Conservation (phyloP, 2,888 invertebrate species). For the Drosophila barbarae region DNA sequence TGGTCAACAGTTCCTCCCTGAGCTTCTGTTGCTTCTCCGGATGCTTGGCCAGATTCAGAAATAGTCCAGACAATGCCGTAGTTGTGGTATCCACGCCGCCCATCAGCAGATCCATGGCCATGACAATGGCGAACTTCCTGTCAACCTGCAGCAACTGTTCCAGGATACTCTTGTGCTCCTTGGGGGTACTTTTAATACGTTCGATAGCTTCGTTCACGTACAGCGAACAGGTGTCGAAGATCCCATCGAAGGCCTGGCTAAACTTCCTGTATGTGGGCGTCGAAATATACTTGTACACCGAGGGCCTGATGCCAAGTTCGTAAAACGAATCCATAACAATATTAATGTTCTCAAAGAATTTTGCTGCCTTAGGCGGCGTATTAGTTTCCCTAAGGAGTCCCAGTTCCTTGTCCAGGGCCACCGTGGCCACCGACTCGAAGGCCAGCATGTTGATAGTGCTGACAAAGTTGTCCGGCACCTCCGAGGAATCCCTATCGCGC, state of each 20-base stretch:
- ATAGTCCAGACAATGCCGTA: conserved; percentile 79
- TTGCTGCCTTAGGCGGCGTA: conserved; percentile 34
- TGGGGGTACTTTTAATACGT: conserved; percentile 31
- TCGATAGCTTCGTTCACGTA: conserved; percentile 74
- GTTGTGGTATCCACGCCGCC: conserved; percentile 84
- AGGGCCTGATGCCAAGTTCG: conserved; percentile 65
- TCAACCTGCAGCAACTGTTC: conserved; percentile 83
- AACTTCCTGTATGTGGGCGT: conserved; percentile 58
- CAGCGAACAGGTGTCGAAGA: conserved; percentile 52
- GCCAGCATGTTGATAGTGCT: conserved; percentile 82
- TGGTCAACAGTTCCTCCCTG: conserved; percentile 81
- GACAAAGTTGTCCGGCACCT: conserved; percentile 80
- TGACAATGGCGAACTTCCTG: conserved; percentile 82
- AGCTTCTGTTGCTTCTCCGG: conserved; percentile 84
- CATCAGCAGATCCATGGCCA: conserved; percentile 85
- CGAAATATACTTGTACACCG: conserved; percentile 61
- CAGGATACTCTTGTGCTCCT: conserved; percentile 81
- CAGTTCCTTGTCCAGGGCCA: conserved; percentile 79
- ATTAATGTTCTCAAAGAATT: conserved; percentile 51
- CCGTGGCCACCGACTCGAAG: conserved; percentile 81
- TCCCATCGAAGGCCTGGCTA: conserved; percentile 40
- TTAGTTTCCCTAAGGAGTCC: conserved; percentile 50
- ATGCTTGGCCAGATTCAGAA: conserved; percentile 82
- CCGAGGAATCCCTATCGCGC: conserved; percentile 64
- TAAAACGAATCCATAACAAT: conserved; percentile 39